Conservation (phyloP, 2,797 vertebrate species). For the Neomorphus geoffroyi region DNA sequence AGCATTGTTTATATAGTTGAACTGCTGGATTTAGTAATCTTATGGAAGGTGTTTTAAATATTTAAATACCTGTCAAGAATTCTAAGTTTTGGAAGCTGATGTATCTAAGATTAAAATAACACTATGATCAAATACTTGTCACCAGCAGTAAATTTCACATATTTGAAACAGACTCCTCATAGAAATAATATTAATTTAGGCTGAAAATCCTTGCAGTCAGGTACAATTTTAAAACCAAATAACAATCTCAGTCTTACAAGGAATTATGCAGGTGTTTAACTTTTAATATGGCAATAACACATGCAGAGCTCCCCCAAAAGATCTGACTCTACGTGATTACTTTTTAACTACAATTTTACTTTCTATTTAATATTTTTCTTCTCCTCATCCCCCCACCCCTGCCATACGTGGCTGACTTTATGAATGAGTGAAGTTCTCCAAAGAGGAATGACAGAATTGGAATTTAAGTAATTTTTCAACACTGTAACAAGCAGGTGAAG, state of each 20-base stretch:
- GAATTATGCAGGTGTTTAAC: background rate
- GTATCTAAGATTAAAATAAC: constrained; percentile 28
- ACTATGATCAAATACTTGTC: constrained; percentile 34
- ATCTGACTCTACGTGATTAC: background rate
- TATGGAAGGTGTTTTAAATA: constrained; percentile 10
- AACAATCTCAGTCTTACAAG: background rate
- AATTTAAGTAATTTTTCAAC: background rate
- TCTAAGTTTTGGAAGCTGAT: constrained; percentile 16
- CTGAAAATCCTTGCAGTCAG: background rate
- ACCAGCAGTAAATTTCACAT: background rate
- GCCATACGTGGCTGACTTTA: background rate
- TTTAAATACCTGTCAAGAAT: constrained; percentile 42
- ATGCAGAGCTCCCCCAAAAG: background rate
- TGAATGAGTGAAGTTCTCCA: background rate
- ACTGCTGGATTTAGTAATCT: background rate
- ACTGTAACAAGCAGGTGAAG: background rate
- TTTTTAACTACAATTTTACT: background rate
- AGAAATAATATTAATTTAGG: background rate
- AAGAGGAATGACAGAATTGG: background rate
- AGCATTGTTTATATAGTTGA: background rate
- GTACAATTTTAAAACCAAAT: background rate
- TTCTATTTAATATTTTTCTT: background rate
- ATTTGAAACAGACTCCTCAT: background rate
- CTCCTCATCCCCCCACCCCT: background rate
- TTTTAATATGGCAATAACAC: background rate